phyloP scores from a whole-genome alignment of 2,797 vertebrate genomes.

The Lycodopsis pacificus region DNA sequence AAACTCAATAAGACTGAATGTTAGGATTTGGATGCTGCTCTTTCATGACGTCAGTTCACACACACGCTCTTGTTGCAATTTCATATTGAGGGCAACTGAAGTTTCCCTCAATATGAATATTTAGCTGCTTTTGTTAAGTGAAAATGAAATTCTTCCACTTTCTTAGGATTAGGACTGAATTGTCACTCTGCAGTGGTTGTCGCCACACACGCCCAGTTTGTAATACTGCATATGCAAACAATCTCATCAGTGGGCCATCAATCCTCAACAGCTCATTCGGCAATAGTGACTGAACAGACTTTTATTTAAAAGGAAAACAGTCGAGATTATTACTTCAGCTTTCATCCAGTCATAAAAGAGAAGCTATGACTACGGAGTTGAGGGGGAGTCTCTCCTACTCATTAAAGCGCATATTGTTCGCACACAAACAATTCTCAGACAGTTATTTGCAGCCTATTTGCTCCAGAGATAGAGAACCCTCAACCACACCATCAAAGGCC shows the following conservation, averaged over 20 bases:
- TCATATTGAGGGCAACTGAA: not conserved
- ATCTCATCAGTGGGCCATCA: not conserved
- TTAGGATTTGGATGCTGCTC: constrained; percentile 16
- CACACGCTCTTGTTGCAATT: not conserved
- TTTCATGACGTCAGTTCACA: constrained; percentile 1
- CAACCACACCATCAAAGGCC: constrained; percentile 73
- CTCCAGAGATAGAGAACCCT: constrained; percentile 68
- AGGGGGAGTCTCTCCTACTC: constrained; percentile 32
- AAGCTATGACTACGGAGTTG: constrained; percentile 4
- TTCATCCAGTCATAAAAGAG: constrained; percentile 7
- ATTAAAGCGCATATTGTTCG: constrained; percentile 60
- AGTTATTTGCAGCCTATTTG: constrained; percentile 73
- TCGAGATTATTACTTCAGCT: not conserved
- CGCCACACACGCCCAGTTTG: too few relatives aligned
- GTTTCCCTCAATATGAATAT: too few relatives aligned
- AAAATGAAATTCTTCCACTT: not conserved
- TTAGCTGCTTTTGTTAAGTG: too few relatives aligned
- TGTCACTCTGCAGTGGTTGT: too few relatives aligned
- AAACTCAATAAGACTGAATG: constrained; percentile 5
- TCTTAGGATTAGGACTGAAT: not conserved
- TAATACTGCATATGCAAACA: not conserved
- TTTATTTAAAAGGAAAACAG: not conserved
- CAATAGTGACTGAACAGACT: not conserved
- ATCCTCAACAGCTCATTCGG: not conserved
- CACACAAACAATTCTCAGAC: constrained; percentile 47